These are phyloP conservation scores for Desmodus rotundus DNA, from an alignment of 2,113 vertebrate species.

Conservation along the genomic window DNA sequence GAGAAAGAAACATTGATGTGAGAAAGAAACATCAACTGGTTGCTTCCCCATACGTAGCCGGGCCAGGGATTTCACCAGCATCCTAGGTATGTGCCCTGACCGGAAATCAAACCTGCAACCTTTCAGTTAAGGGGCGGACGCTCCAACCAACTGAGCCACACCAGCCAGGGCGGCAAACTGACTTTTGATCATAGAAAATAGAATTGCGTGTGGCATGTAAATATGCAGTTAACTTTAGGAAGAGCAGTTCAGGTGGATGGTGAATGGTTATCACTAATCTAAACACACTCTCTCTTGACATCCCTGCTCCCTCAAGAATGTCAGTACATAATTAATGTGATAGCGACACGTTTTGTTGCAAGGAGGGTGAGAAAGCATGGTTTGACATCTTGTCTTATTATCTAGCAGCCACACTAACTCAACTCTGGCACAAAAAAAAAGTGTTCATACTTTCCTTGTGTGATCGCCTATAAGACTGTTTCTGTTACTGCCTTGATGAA, in stretches of 20 bases:
- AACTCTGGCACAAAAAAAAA: conserved; percentile 10
- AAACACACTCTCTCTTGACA: conserved; percentile 24
- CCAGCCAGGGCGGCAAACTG: neutral
- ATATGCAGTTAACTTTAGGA: neutral
- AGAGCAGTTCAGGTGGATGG: neutral
- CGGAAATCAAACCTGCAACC: too few species aligned
- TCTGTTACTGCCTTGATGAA: neutral
- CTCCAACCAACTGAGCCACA: too few species aligned
- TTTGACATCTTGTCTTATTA: conserved; percentile 37
- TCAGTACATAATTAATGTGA: conserved; percentile 48
- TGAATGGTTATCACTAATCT: neutral
- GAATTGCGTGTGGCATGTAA: neutral
- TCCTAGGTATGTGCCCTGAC: too few species aligned
- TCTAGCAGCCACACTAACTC: neutral
- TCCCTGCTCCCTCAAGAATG: conserved; percentile 12
- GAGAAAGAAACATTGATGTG: too few species aligned
- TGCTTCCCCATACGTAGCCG: too few species aligned
- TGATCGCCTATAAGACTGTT: neutral
- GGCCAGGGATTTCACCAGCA: too few species aligned
- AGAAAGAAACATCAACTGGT: too few species aligned
- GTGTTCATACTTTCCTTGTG: conserved; percentile 29
- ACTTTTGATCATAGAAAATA: neutral
- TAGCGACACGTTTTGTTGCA: conserved; percentile 3
- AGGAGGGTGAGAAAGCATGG: neutral
- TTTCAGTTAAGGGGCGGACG: too few species aligned